Percentiles rank a stretch among this genome's conserved stretches.
These are phyloP conservation scores for Cephus sareptanus DNA, from an alignment of 2,888 invertebrate genomes.

Conservation along the genomic window DNA sequence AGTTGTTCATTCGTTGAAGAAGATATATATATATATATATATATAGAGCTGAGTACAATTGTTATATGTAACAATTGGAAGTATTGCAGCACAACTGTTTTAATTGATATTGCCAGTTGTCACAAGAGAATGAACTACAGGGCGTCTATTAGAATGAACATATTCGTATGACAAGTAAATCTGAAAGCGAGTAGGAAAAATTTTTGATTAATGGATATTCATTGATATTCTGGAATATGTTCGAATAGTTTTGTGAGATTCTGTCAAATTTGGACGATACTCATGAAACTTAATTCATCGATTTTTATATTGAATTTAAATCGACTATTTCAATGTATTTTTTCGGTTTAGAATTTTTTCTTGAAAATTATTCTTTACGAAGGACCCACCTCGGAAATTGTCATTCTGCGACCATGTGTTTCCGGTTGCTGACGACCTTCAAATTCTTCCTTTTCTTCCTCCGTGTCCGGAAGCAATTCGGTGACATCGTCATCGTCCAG, in stretches of 20 bases:
- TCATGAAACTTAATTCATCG: not conserved
- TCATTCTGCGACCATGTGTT: conserved; percentile 65
- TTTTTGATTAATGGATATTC: not conserved
- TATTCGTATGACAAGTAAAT: not conserved
- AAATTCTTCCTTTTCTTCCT: conserved; percentile 71
- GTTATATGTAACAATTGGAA: not conserved
- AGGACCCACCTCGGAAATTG: conserved; percentile 57
- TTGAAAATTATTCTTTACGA: not conserved
- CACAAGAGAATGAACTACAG: not conserved
- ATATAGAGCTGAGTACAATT: not conserved
- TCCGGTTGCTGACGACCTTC: conserved; percentile 60
- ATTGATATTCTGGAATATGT: not conserved
- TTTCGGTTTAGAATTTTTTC: not conserved
- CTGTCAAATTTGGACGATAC: not conserved
- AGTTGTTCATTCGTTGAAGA: not conserved
- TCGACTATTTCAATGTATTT: not conserved
- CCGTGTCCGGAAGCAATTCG: conserved; percentile 71
- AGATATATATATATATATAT: not conserved
- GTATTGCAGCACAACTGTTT: not conserved
- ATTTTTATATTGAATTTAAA: not conserved
- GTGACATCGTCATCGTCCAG: conserved; percentile 83
- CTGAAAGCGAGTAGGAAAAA: not conserved
- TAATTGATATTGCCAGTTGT: not conserved
- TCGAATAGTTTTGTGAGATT: not conserved
- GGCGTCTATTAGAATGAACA: not conserved